Evolutionary conservation across 2,113 vertebrate genomes (phyloP).

Genomic region (Ceyx cyanopectus): DNA sequence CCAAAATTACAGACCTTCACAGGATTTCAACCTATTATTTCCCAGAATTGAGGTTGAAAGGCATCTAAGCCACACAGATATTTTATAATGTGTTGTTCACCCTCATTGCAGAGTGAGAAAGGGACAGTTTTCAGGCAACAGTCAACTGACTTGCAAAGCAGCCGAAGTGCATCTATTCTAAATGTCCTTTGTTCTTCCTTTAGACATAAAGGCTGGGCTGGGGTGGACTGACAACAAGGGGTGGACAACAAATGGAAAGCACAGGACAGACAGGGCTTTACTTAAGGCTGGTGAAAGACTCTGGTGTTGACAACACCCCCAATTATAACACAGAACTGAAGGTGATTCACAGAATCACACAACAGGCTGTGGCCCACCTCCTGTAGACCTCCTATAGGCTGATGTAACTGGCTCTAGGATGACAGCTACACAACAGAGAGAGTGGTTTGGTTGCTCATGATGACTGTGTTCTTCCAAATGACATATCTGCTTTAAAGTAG

Average conservation of each 20-base stretch:
- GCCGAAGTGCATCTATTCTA: neutral
- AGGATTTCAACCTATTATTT: neutral
- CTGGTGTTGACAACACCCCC: neutral
- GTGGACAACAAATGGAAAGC: neutral
- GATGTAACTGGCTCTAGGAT: neutral
- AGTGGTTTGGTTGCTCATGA: neutral
- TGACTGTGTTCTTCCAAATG: neutral
- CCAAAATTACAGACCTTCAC: neutral
- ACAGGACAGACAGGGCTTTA: neutral
- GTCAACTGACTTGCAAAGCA: neutral
- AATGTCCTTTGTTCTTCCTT: neutral
- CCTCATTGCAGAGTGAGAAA: neutral
- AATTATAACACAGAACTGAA: neutral
- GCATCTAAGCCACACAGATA: neutral
- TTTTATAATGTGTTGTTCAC: neutral
- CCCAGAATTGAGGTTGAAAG: neutral
- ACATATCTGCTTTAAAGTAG: neutral
- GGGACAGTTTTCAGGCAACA: neutral
- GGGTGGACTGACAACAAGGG: neutral
- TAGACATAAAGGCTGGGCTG: conserved; percentile 13
- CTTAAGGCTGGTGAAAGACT: neutral
- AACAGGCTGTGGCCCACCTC: neutral
- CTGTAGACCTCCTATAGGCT: too few species aligned
- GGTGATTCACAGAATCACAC: neutral
- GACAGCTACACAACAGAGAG: neutral